Percentiles rank a stretch among this genome's conserved stretches.
These are phyloP conservation scores for Patiria pectinifera DNA, from an alignment of 53 echinoderm and acorn worm species.

Conservation along the genomic window DNA sequence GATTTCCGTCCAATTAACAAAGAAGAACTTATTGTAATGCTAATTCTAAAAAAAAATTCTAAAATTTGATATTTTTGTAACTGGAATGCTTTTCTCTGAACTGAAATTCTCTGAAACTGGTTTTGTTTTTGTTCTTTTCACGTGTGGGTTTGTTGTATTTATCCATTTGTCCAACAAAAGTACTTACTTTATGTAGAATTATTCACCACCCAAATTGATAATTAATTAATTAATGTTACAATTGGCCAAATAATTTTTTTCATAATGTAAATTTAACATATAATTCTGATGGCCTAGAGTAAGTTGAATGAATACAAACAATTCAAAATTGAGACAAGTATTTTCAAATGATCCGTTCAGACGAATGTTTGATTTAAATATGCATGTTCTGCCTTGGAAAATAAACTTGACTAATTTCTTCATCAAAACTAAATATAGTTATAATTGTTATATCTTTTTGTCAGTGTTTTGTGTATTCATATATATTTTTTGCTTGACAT, in stretches of 20 bases:
- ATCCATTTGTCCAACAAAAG: not conserved
- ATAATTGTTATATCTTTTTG: not conserved
- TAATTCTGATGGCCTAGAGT: no score
- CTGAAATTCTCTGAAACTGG: not conserved
- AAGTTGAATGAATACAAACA: not conserved
- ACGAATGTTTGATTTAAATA: not conserved
- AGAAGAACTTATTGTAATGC: no score
- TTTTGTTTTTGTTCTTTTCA: not conserved
- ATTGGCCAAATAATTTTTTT: no score
- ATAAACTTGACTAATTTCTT: not conserved
- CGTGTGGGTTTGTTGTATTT: not conserved
- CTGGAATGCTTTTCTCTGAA: no score
- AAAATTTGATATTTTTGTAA: no score
- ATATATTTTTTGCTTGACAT: not conserved
- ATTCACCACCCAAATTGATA: not conserved
- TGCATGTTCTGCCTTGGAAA: not conserved
- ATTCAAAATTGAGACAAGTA: not conserved
- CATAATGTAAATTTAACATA: no score
- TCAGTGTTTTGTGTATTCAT: not conserved
- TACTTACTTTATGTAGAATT: not conserved
- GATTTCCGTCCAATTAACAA: no score
- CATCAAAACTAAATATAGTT: not conserved
- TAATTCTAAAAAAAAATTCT: no score
- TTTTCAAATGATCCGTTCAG: not conserved
- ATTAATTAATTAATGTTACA: not conserved